phyloP scores from a whole-genome alignment of 2,113 vertebrate species.

The Bombycilla garrulus region DNA sequence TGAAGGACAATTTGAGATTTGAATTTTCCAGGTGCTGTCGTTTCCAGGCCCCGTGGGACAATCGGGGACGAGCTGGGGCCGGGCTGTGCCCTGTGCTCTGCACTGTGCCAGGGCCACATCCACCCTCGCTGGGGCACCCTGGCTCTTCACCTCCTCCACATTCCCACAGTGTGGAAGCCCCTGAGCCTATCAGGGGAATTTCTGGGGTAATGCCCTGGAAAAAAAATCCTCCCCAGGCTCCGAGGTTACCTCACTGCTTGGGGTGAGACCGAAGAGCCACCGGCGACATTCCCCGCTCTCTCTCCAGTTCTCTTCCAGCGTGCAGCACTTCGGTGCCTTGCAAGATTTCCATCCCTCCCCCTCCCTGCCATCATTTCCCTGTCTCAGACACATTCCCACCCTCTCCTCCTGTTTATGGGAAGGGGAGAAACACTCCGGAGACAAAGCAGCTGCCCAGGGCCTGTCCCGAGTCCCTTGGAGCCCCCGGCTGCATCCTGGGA shows the following conservation, averaged over 20 bases:
- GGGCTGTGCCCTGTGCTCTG: too few relatives aligned
- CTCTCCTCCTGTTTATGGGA: neutral
- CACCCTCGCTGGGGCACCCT: neutral
- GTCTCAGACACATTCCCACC: neutral
- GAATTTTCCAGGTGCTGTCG: neutral
- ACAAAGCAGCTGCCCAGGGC: neutral
- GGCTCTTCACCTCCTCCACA: neutral
- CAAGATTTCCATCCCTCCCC: neutral
- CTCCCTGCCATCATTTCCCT: neutral
- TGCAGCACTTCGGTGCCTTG: neutral
- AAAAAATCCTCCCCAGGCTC: too few relatives aligned
- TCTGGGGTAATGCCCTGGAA: too few relatives aligned
- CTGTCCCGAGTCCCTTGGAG: neutral
- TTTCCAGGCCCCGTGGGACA: neutral
- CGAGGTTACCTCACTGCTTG: too few relatives aligned
- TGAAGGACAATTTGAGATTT: neutral
- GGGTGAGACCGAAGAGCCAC: too few relatives aligned
- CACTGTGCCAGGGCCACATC: neutral
- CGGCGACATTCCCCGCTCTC: neutral
- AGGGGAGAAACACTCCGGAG: neutral
- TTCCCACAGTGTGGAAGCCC: neutral
- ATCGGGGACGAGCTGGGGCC: rapidly evolving
- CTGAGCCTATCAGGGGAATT: too few relatives aligned
- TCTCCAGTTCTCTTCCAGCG: neutral
- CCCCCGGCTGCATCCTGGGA: neutral